Percentiles rank a stretch among this genome's conserved stretches.
phyloP scores from a whole-genome alignment of 2,113 vertebrate genomes.

The Aplodontia rufa region DNA sequence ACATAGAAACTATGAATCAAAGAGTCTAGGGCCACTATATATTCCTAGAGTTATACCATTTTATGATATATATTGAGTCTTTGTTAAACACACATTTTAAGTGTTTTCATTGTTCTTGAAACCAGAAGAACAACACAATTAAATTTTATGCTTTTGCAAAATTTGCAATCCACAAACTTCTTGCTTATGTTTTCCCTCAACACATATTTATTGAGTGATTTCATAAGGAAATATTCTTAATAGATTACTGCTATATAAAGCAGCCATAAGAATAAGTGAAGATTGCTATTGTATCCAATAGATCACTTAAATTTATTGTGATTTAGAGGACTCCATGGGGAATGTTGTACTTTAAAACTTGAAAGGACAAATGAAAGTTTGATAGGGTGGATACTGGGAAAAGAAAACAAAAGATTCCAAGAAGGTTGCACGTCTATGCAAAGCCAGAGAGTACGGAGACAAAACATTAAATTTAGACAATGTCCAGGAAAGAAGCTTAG shows the following conservation, averaged over 20 bases:
- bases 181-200: background rate
- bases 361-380: background rate
- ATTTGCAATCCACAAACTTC: background rate
- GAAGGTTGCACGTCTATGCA: background rate
- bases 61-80: background rate
- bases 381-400: fast-evolving
- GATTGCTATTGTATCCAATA: background rate
- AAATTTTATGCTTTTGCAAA: background rate
- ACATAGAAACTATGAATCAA: background rate
- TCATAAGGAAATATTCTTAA: background rate
- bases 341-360: background rate
- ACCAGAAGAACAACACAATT: background rate
- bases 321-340: background rate
- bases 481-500: background rate
- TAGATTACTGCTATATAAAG: background rate
- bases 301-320: background rate
- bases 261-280: background rate
- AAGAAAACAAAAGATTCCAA: background rate
- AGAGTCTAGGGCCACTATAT: background rate
- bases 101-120: background rate
- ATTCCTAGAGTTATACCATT: background rate
- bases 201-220: background rate
- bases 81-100: background rate
- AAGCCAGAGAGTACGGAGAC: background rate
- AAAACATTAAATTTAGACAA: background rate